A percentile compares a stretch with the other conserved stretches of the same genome.
These are phyloP conservation scores for Pluvianellus socialis DNA, from an alignment of 2,113 vertebrate species.

Conservation along the genomic window DNA sequence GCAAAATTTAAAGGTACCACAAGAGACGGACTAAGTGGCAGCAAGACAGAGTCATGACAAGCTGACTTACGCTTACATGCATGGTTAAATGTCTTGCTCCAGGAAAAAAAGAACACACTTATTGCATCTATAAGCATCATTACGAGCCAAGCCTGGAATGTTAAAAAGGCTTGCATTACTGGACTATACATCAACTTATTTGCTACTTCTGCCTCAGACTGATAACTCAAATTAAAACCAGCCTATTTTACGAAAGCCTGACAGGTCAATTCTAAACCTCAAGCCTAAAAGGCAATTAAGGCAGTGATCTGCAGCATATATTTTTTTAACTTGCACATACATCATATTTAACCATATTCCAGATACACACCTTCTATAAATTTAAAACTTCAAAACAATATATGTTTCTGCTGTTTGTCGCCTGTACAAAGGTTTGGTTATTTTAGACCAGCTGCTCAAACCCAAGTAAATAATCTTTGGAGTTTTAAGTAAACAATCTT, in stretches of 20 bases:
- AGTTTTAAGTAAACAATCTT: background rate
- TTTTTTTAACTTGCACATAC: background rate
- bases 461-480: background rate
- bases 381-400: background rate
- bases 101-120: background rate
- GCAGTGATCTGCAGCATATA: background rate
- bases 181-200: background rate
- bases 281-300: background rate
- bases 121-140: background rate
- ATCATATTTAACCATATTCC: background rate
- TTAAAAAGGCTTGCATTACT: background rate
- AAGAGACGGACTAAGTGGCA: background rate
- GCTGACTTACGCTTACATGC: background rate
- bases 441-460: background rate
- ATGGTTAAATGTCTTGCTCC: background rate
- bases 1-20: background rate
- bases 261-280: background rate
- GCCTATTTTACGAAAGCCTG: background rate
- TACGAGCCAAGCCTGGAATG: background rate
- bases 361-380: background rate
- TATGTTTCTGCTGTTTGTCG: background rate
- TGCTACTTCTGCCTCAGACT: background rate
- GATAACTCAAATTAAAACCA: background rate
- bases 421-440: background rate
- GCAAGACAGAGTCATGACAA: background rate